Evolutionary conservation across 1,140 invertebrate genomes (phyloP), one percentile per base, ranked within the genome.

Genomic region (Venturia canescens): DNA sequence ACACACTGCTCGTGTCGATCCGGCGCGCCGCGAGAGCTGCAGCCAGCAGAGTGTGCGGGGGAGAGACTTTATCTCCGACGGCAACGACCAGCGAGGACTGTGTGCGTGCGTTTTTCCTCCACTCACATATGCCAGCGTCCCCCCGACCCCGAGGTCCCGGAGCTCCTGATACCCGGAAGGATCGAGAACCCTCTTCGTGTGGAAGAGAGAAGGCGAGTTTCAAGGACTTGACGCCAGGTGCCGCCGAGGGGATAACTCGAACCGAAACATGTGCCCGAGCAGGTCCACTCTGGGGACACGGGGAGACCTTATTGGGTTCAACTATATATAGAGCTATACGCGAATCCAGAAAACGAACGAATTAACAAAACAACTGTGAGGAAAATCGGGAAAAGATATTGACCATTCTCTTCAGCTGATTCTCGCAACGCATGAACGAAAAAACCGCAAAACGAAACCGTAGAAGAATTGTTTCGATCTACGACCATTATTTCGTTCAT

Each of bases 161-260:
- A 60, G 79, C 80, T 84, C 83, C 48, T 26, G 83, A 83, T 86
- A 90, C 89, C 90, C 88, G 89, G 89, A 90, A 91, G 89, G 86
- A 83, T 86, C 87, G 86, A 85, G 44, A 23, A 57, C 48, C 34
- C 11, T 66, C 79, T 67, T 60, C 27, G 16, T 18, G 53, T 38
- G 26, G 44, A 71, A 71, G 18, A 71, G n/a, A 38, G 50, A 13
- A 26, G 80, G 79, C 83, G 79, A 85, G 86, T 85, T 90, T 90
- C 88, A 89, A 86, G 87, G 85, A 85, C 87, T 88, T 69, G 63
- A 86, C 88, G 87, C 88, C 88, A 90, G 89, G 89, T 90, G 89
- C 89, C 90, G 89, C 89, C 86, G 77, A 69, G 82, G 82, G 86
- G 83, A 86, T 50, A 74, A 87, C 83, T 88, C 83, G 84, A 87